Base-by-base conservation (phyloP, 2,113 vertebrate genomes). In the Heterotis niloticus region DNA sequence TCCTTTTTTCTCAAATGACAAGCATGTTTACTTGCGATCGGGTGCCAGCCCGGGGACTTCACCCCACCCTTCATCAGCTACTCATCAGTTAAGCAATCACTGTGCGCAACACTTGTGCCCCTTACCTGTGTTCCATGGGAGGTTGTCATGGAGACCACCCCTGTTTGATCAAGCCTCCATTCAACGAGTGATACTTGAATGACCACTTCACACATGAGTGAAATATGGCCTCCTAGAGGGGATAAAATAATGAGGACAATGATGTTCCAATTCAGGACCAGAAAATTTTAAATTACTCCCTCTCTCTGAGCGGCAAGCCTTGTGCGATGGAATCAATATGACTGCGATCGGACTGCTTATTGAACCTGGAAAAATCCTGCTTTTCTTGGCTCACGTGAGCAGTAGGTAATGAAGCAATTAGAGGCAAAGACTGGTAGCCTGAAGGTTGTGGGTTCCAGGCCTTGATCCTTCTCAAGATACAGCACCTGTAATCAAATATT, bases 21-120 rank as follows among this genome's bases (percentile, higher is more conserved):
- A 76, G 29, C 60, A 78, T 73, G 74, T 82, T n/a, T 65, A 10
- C 52, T 59, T 78, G 66, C 88, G 88, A 91, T 89, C 88, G 86
- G 83, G 83, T 85, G 83, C 83, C 81, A 84, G 80, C 83, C 77
- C 82, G 77, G 83, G 78, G 29, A 44, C 51, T 28, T 66, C 5
- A 56, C 54, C 17, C 65, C 51, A 10, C 80, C 85, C 82, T 86
- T 91, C 87, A 90, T 90, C 89, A 88, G 87, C 82, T 79, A 69
- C 88, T 87, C 88, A 90, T 89, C 88, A 88, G 86, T 83, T 88
- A 88, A 79, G 88, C 89, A 93, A 92, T 90, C 90, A 91, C 85
- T 82, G 77, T 24, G 24, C 52, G 57, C 16, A 17, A 65, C 76
- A 24, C 24, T 68, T 28, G 28, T 86, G 86, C 68, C 83, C 87